Conservation (phyloP, 1,140 invertebrate genomes). For the Aphidius ervi region DNA sequence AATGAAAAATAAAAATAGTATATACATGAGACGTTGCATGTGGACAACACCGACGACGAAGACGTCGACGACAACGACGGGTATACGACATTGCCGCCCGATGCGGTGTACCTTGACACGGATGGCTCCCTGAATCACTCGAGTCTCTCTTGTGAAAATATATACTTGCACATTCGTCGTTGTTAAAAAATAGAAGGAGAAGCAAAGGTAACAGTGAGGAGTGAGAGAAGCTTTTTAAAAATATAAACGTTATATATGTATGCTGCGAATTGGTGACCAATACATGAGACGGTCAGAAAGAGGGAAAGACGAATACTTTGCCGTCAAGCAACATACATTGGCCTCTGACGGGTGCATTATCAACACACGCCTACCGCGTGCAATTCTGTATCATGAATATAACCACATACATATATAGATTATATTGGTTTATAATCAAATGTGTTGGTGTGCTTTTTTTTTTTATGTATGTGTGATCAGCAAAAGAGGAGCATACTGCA, state of each 20-base stretch:
- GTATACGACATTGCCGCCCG: constrained; percentile 16
- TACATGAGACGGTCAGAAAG: not conserved
- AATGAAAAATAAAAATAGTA: constrained; percentile 26
- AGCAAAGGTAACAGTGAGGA: not conserved
- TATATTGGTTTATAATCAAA: not conserved
- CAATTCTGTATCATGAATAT: constrained; percentile 23
- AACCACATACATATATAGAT: constrained; percentile 18
- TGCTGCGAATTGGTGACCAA: too few species aligned
- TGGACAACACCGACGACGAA: constrained; percentile 25
- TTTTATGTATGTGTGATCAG: not conserved
- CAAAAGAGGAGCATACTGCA: not conserved
- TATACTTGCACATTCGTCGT: too few species aligned
- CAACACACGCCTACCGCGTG: constrained; percentile 47
- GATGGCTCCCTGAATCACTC: constrained; percentile 53
- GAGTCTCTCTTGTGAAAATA: constrained; percentile 20
- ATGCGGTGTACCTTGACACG: constrained; percentile 55
- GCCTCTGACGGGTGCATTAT: constrained; percentile 36
- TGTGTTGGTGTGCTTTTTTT: constrained; percentile 12
- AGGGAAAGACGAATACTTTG: constrained; percentile 19
- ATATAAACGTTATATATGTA: not conserved
- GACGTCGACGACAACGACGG: too few species aligned
- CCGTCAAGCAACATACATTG: constrained; percentile 44
- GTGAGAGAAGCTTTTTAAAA: not conserved
- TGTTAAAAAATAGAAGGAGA: too few species aligned
- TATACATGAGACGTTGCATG: constrained; percentile 38